These are phyloP conservation scores for Dasypolia templi DNA, from an alignment of 2,888 invertebrate genomes.

Conservation along the genomic window DNA sequence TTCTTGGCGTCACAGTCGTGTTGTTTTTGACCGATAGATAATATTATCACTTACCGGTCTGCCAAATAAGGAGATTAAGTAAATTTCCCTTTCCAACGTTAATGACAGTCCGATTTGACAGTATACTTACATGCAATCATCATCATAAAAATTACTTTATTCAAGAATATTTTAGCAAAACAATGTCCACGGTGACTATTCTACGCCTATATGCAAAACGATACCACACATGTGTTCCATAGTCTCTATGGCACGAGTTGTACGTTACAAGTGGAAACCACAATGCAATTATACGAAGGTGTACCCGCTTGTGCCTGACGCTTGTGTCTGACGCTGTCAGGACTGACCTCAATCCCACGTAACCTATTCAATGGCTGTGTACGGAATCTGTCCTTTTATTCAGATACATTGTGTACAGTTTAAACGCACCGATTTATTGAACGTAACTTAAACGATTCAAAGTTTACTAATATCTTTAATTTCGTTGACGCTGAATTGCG, in stretches of 20 bases:
- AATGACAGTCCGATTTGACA: neutral
- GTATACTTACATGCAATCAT: neutral
- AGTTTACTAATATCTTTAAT: neutral
- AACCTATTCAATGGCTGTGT: conserved; percentile 40
- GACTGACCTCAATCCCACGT: conserved; percentile 56
- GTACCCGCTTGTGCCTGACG: conserved; percentile 46
- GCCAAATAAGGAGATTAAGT: neutral
- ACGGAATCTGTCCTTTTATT: conserved; percentile 15
- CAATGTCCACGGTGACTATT: neutral
- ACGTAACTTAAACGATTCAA: neutral
- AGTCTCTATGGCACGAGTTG: conserved; percentile 18
- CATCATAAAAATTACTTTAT: neutral
- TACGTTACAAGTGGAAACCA: conserved; percentile 38
- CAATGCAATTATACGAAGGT: conserved; percentile 56
- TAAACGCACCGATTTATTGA: neutral
- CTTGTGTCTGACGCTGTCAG: conserved; percentile 47
- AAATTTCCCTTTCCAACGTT: neutral
- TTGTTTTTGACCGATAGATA: neutral
- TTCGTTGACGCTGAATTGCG: neutral
- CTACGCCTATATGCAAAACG: neutral
- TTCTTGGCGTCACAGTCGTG: neutral
- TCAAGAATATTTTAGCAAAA: neutral
- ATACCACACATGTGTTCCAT: neutral
- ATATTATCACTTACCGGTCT: neutral
- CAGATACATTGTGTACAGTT: neutral